Conservation (phyloP, 2,797 vertebrate genomes). For the Darevskia nairensis region DNA sequence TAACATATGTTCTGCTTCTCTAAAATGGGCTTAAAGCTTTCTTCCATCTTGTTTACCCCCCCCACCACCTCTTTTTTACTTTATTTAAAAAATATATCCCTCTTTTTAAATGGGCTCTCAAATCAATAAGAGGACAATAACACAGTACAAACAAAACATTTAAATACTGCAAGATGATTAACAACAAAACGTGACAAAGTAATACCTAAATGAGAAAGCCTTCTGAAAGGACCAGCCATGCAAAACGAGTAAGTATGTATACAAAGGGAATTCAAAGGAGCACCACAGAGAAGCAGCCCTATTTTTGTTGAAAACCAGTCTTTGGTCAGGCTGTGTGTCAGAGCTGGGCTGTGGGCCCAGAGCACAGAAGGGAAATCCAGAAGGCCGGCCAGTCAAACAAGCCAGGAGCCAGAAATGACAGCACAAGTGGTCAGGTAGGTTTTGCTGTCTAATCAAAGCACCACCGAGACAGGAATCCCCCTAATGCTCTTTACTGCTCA, state of each 20-base stretch:
- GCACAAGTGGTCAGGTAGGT: too few species aligned
- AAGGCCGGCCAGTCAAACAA: too few species aligned
- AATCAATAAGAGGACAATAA: background rate
- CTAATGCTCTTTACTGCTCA: too few species aligned
- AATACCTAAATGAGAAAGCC: background rate
- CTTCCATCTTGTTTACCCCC: background rate
- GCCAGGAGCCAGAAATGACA: too few species aligned
- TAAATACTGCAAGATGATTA: background rate
- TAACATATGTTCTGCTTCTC: background rate
- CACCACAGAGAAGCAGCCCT: background rate
- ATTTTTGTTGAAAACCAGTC: background rate
- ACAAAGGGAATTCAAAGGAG: background rate
- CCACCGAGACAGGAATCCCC: background rate
- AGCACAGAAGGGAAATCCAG: too few species aligned
- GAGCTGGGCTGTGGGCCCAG: too few species aligned
- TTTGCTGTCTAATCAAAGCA: background rate
- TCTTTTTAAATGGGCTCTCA: background rate
- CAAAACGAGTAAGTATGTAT: background rate
- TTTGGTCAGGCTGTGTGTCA: background rate
- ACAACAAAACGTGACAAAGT: background rate
- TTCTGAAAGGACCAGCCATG: background rate
- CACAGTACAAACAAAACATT: too few species aligned
- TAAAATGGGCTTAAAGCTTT: background rate
- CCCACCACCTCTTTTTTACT: background rate
- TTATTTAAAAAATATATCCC: background rate